These are phyloP conservation scores for Archegozetes longisetosus DNA, from an alignment of 1,140 invertebrate genomes.

Conservation along the genomic window DNA sequence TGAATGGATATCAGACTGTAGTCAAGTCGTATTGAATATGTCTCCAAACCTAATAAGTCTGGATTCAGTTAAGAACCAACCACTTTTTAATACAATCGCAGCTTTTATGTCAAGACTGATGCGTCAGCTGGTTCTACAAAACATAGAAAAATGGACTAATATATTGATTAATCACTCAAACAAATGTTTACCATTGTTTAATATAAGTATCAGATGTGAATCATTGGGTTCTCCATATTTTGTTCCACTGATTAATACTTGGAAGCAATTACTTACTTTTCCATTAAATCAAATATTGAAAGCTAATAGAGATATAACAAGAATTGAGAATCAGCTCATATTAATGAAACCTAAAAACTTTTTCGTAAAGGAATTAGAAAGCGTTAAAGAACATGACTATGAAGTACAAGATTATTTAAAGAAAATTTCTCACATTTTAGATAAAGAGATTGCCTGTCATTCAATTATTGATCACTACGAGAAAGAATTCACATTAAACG, in stretches of 20 bases:
- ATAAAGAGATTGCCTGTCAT: neutral
- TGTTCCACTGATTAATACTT: neutral
- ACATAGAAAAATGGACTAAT: neutral
- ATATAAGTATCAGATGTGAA: neutral
- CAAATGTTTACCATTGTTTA: neutral
- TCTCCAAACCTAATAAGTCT: neutral
- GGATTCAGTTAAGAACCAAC: neutral
- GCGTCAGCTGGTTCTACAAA: neutral
- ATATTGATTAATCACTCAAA: neutral
- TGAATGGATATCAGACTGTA: neutral
- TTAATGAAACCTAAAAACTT: neutral
- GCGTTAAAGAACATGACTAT: neutral
- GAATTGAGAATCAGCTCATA: neutral
- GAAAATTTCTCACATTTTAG: neutral
- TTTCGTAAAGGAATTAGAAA: neutral
- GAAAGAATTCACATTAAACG: neutral
- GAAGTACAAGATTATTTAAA: neutral
- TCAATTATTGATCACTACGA: neutral
- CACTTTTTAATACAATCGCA: neutral
- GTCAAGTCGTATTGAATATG: neutral
- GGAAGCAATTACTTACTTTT: neutral
- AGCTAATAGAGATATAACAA: neutral
- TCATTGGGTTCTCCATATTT: neutral
- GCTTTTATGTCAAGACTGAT: neutral
- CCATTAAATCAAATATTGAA: neutral